A percentile compares a stretch with the other conserved stretches of the same genome.
Conservation (phyloP, 2,113 vertebrate genomes). For the Brachyhypopomus gauderio region DNA sequence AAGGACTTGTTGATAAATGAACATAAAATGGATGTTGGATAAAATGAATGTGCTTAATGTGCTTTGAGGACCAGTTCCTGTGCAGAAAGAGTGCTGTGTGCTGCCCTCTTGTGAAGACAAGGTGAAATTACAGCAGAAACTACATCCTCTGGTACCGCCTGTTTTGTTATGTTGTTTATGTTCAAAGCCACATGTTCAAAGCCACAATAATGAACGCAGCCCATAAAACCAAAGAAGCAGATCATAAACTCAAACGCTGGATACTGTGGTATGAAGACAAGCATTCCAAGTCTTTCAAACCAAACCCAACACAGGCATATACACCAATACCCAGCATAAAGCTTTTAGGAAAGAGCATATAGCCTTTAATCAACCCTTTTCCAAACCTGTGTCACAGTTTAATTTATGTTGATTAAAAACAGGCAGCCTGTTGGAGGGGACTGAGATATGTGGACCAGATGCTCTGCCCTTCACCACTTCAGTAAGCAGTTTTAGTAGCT, state of each 20-base stretch:
- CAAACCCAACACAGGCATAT: background rate
- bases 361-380: background rate
- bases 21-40: too few relatives aligned
- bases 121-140: slow-evolving; percentile 14
- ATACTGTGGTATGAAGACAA: background rate
- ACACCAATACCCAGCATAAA: background rate
- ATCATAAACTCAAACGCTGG: background rate
- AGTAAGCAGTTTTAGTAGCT: background rate
- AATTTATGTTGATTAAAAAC: background rate
- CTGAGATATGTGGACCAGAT: background rate
- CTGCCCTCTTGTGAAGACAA: slow-evolving; percentile 46
- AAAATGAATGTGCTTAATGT: too few relatives aligned
- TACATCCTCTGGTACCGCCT: background rate
- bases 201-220: background rate
- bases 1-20: too few relatives aligned
- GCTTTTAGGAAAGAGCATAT: background rate
- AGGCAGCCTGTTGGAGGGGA: background rate
- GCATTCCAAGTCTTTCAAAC: background rate
- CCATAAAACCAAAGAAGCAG: background rate
- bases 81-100: background rate
- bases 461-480: background rate
- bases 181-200: background rate
- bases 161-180: background rate
- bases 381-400: background rate
- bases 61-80: background rate